Conservation (phyloP, 2,113 vertebrate genomes). For the Bos indicus region DNA sequence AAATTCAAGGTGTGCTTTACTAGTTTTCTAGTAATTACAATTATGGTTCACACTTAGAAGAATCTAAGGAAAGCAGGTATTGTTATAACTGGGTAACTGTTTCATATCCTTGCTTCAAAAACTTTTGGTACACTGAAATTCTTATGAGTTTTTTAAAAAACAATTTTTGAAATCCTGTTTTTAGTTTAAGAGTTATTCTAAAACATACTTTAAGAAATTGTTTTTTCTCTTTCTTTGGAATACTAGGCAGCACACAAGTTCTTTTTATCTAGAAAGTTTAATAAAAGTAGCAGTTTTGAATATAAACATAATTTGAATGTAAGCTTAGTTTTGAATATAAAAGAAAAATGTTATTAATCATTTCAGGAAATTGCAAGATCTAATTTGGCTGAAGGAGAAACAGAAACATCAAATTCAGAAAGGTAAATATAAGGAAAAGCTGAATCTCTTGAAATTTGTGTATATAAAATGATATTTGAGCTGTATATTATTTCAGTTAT, state of each 20-base stretch:
- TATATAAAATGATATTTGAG: constrained; percentile 35
- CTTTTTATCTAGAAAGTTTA: background rate
- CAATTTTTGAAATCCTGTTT: background rate
- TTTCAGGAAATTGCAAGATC: constrained; percentile 74
- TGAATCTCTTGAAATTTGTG: constrained; percentile 59
- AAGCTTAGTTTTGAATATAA: constrained; percentile 49
- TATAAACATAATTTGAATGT: constrained; percentile 27
- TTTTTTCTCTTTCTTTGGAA: constrained; percentile 40
- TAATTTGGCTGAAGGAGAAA: constrained; percentile 68
- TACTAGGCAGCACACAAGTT: background rate
- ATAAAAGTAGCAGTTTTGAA: background rate
- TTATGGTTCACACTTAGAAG: constrained; percentile 30
- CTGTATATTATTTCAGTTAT: constrained; percentile 64
- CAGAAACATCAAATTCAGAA: constrained; percentile 64
- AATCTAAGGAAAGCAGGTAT: background rate
- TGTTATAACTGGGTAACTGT: background rate
- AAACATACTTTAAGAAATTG: background rate
- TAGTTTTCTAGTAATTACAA: constrained; percentile 33
- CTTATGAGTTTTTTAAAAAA: background rate
- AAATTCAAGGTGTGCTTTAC: constrained; percentile 10
- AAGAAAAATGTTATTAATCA: constrained; percentile 65
- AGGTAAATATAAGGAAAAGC: constrained; percentile 72
- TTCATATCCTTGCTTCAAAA: constrained; percentile 19
- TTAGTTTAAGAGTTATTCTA: background rate
- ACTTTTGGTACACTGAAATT: constrained; percentile 6